A percentile compares a stretch with the other conserved stretches of the same genome.
Evolutionary conservation across 2,113 vertebrate genomes (phyloP).

Genomic region (Spheniscus mendiculus): DNA sequence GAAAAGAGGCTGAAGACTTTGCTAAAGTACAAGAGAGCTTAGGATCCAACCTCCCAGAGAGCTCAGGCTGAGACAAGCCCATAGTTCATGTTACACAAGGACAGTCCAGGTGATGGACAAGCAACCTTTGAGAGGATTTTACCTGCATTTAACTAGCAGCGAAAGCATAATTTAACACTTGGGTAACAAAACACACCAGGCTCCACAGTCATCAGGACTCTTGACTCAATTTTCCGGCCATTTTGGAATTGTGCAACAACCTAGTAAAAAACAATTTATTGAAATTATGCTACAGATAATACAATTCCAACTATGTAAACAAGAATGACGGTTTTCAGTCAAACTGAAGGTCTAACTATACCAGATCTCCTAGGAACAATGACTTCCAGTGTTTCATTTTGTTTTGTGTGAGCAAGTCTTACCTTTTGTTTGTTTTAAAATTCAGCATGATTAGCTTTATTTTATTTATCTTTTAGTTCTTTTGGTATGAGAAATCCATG

Average conservation of each 20-base stretch:
- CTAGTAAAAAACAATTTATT: not conserved
- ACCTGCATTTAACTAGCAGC: not conserved
- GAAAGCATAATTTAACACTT: not conserved
- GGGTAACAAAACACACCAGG: not conserved
- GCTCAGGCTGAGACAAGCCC: not conserved
- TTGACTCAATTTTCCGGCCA: not conserved
- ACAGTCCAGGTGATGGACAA: not conserved
- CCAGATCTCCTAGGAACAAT: not conserved
- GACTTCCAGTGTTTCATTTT: not conserved
- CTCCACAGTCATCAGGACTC: not conserved
- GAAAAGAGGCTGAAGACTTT: not conserved
- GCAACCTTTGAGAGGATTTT: not conserved
- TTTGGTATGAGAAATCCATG: not conserved
- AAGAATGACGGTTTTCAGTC: not conserved
- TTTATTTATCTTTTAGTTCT: not conserved
- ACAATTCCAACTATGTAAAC: not conserved
- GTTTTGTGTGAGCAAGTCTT: not conserved
- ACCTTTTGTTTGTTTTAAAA: not conserved
- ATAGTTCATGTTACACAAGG: not conserved
- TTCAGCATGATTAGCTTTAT: not conserved
- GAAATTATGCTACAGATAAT: not conserved
- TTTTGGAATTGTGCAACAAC: not conserved
- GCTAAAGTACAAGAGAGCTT: not conserved
- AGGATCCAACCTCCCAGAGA: not conserved
- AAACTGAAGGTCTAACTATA: not conserved